A percentile compares a stretch with the other conserved stretches of the same genome.
Conservation (phyloP, 2,888 invertebrate genomes). For the Mythimna loreyi region DNA sequence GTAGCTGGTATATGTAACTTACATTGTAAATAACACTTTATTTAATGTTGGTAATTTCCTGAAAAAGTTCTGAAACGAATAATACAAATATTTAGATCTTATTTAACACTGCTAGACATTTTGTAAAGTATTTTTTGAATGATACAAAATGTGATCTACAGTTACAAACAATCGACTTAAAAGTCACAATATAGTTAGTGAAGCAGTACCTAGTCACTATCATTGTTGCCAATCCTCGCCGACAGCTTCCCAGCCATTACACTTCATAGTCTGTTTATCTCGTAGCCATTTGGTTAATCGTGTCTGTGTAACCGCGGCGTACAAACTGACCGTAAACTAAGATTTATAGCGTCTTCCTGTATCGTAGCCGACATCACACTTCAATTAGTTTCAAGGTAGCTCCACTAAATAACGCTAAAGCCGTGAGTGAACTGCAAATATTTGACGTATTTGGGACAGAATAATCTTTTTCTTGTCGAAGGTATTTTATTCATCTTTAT, state of each 20-base stretch:
- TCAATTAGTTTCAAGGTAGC: conserved; percentile 44
- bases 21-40: conserved; percentile 6
- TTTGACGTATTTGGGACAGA: background rate
- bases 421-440: background rate
- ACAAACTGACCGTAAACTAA: conserved; percentile 27
- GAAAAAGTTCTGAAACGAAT: conserved; percentile 4
- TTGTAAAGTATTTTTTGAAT: background rate
- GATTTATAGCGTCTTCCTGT: conserved; percentile 36
- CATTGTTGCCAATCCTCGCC: conserved; percentile 6
- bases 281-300: conserved; percentile 24
- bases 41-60: background rate
- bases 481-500: background rate
- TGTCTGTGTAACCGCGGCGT: conserved; percentile 2
- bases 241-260: background rate
- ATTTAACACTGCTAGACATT: background rate
- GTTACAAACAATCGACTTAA: background rate
- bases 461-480: background rate
- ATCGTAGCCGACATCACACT: conserved; percentile 25
- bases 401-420: background rate
- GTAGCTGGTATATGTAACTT: background rate
- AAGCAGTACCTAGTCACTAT: background rate
- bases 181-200: background rate
- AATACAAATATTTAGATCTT: background rate
- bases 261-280: conserved; percentile 22
- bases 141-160: background rate